These are phyloP conservation scores for Crocuta crocuta DNA, from an alignment of 2,113 vertebrate genomes.

Conservation along the genomic window DNA sequence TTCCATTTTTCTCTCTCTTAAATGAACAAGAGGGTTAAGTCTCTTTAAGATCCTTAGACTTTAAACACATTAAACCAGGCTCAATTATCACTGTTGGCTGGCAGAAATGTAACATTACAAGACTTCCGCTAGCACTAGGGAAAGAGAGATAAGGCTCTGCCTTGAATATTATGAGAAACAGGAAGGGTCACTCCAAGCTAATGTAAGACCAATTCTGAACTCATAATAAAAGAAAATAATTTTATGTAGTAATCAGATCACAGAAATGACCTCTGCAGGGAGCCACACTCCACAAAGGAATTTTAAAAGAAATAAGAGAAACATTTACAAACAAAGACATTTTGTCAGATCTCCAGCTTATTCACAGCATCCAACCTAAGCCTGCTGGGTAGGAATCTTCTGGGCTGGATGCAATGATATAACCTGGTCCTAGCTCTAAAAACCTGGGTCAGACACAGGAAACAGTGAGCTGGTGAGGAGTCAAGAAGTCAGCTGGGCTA, in stretches of 20 bases:
- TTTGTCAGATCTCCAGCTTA: neutral
- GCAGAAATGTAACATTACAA: constrained; percentile 20
- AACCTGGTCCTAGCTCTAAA: neutral
- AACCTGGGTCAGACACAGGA: neutral
- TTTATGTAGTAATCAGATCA: constrained; percentile 41
- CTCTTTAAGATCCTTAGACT: constrained; percentile 14
- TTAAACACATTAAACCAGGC: constrained; percentile 40
- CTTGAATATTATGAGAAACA: neutral
- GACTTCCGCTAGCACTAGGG: neutral
- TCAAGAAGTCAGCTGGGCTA: neutral
- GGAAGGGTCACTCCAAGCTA: constrained; percentile 38
- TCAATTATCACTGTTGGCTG: constrained; percentile 30
- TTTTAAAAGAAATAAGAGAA: constrained; percentile 49
- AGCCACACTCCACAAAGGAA: constrained; percentile 17
- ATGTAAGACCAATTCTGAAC: constrained; percentile 56
- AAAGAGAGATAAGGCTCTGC: constrained; percentile 14
- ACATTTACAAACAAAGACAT: constrained; percentile 40
- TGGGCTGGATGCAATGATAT: neutral
- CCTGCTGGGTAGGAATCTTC: neutral
- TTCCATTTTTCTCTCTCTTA: neutral
- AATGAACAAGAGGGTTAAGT: constrained; percentile 57
- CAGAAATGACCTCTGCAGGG: constrained; percentile 37
- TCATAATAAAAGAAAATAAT: constrained; percentile 57
- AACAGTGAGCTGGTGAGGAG: neutral
- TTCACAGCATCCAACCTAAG: neutral